Percentiles rank a stretch among this genome's conserved stretches.
Conservation (phyloP, 2,888 invertebrate species). For the Callyntrura guangdongensis region DNA sequence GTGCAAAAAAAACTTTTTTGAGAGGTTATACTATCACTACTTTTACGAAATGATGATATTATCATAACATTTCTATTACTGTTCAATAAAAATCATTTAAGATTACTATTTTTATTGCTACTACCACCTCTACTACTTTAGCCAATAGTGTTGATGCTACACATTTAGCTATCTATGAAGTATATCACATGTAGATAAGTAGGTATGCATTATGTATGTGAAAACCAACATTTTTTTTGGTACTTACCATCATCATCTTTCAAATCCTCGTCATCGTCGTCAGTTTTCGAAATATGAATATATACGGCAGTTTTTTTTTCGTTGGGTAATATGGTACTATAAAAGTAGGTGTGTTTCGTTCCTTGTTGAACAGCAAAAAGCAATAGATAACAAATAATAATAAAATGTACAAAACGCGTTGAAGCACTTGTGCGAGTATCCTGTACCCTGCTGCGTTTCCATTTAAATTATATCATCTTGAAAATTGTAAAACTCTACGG, state of each 20-base stretch:
- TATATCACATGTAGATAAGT: not conserved
- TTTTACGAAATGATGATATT: not conserved
- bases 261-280: conserved; percentile 86
- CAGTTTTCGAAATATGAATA: conserved; percentile 10
- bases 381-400: conserved; percentile 13
- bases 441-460: not conserved
- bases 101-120: conserved; percentile 20
- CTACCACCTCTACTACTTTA: not conserved
- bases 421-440: not conserved
- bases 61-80: conserved; percentile 43
- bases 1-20: conserved; percentile 41
- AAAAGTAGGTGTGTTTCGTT: conserved; percentile 41
- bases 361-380: not conserved
- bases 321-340: conserved; percentile 17
- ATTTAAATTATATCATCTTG: conserved; percentile 23
- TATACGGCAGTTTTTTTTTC: not conserved
- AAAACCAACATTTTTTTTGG: too few species aligned
- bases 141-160: too few species aligned
- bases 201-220: conserved; percentile 13
- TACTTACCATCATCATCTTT: conserved; percentile 88
- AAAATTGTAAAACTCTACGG: conserved; percentile 3
- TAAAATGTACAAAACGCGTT: not conserved
- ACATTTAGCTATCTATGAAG: too few species aligned
- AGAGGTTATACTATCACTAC: conserved; percentile 14
- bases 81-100: conserved; percentile 29